Evolutionary conservation across 2,113 vertebrate genomes (phyloP).

Genomic region (Ageneiosus marmoratus): DNA sequence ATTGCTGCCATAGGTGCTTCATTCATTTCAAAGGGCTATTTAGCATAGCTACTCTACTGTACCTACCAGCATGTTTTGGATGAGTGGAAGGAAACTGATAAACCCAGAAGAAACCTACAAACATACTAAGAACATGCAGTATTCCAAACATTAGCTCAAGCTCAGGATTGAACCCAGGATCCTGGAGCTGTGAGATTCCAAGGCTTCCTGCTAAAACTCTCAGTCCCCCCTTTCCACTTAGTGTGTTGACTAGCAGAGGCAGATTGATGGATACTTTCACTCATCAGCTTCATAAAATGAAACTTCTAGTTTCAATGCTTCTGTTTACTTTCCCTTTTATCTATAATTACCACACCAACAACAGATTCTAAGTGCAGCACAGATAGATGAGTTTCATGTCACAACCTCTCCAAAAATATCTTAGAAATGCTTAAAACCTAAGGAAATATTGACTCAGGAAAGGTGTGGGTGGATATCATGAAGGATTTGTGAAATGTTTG

Average conservation of each 20-base stretch:
- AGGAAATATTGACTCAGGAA: constrained; percentile 60
- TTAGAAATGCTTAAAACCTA: constrained; percentile 65
- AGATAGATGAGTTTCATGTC: constrained; percentile 57
- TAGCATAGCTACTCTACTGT: not conserved
- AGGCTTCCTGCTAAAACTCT: not conserved
- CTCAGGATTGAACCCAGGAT: not conserved
- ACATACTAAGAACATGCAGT: not conserved
- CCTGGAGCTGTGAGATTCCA: not conserved
- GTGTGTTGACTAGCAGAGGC: too few relatives aligned
- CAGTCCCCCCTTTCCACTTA: too few relatives aligned
- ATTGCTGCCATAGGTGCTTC: too few relatives aligned
- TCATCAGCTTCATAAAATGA: not conserved
- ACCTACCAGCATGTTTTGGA: not conserved
- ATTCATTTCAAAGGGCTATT: not conserved
- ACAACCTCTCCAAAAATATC: constrained; percentile 9
- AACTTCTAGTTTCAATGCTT: not conserved
- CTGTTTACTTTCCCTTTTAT: constrained; percentile 4
- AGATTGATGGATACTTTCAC: not conserved
- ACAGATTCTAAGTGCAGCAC: constrained; percentile 60
- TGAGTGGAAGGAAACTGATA: not conserved
- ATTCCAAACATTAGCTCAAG: not conserved
- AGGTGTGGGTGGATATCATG: constrained; percentile 49
- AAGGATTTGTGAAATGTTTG: constrained; percentile 22
- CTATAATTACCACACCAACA: constrained; percentile 71
- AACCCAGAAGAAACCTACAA: not conserved